Percentiles rank a stretch among this genome's conserved stretches.
These are phyloP conservation scores for Philaenus spumarius DNA, from an alignment of 1,140 invertebrate species.

Conservation along the genomic window DNA sequence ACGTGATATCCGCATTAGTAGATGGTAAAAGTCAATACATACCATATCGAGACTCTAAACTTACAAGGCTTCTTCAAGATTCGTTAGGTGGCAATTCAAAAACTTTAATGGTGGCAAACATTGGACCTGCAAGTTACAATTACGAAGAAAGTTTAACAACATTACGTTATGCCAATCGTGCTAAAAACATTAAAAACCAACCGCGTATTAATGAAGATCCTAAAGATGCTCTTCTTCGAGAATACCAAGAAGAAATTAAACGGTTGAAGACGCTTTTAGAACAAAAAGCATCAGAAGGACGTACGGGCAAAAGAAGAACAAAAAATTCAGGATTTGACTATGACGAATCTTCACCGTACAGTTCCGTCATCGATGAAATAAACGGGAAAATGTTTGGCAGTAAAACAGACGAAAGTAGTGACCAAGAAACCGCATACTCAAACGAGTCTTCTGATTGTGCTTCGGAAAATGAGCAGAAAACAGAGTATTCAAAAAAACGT, in stretches of 20 bases:
- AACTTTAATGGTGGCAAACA: constrained; percentile 95
- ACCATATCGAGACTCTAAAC: constrained; percentile 91
- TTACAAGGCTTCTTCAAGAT: constrained; percentile 80
- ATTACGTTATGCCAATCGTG: constrained; percentile 84
- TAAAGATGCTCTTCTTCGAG: constrained; percentile 79
- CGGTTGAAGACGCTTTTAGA: constrained; percentile 43
- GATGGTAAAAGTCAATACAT: constrained; percentile 78
- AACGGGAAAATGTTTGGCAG: too few species aligned
- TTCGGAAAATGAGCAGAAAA: too few species aligned
- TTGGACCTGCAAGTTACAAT: constrained; percentile 93
- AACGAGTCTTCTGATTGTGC: too few species aligned
- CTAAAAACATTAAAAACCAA: constrained; percentile 94
- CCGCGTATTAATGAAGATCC: constrained; percentile 95
- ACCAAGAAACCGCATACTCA: too few species aligned
- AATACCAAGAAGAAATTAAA: constrained; percentile 83
- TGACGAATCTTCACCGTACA: too few species aligned
- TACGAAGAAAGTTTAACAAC: constrained; percentile 94
- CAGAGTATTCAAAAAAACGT: too few species aligned
- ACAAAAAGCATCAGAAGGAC: too few species aligned
- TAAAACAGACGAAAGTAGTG: too few species aligned
- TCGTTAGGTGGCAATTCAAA: constrained; percentile 93
- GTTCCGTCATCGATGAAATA: too few species aligned
- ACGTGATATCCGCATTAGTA: constrained; percentile 91
- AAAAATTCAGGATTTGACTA: too few species aligned
- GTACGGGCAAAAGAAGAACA: too few species aligned